Percentiles rank a stretch among this genome's conserved stretches.
Evolutionary conservation across 2,888 invertebrate species (phyloP).

Genomic region (Tupiocoris notatus): DNA sequence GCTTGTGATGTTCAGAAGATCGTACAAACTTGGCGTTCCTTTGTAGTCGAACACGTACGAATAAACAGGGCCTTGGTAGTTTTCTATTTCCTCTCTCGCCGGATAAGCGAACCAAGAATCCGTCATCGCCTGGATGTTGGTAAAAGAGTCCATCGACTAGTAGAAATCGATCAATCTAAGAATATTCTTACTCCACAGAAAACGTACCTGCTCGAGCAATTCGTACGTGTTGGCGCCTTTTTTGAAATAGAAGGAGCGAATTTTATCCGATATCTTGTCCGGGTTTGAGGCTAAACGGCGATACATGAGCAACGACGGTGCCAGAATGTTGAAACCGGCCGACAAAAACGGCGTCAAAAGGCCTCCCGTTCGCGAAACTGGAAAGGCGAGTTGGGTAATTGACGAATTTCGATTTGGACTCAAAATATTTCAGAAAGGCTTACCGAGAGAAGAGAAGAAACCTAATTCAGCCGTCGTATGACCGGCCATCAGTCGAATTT

Average conservation of each 20-base stretch:
- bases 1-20: background rate
- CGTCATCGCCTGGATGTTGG: constrained; percentile 41
- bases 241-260: background rate
- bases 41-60: constrained; percentile 44
- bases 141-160: no score
- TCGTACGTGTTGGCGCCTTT: background rate
- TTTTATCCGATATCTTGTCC: background rate
- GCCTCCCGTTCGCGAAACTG: background rate
- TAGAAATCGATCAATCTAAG: no score
- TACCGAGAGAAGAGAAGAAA: constrained; percentile 35
- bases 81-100: constrained; percentile 20
- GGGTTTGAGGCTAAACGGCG: background rate
- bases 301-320: background rate
- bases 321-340: background rate
- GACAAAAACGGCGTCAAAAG: background rate
- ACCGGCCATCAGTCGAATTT: constrained; percentile 40
- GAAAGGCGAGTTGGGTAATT: no score
- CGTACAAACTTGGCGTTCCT: constrained; percentile 5
- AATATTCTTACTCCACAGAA: no score
- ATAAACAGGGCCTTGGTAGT: constrained; percentile 39
- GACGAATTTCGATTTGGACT: no score
- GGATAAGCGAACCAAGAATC: constrained; percentile 39
- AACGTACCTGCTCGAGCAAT: background rate
- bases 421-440: no score
- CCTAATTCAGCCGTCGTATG: constrained; percentile 43